These are phyloP conservation scores for Athene cunicularia DNA, from an alignment of 2,113 vertebrate species.

Conservation along the genomic window DNA sequence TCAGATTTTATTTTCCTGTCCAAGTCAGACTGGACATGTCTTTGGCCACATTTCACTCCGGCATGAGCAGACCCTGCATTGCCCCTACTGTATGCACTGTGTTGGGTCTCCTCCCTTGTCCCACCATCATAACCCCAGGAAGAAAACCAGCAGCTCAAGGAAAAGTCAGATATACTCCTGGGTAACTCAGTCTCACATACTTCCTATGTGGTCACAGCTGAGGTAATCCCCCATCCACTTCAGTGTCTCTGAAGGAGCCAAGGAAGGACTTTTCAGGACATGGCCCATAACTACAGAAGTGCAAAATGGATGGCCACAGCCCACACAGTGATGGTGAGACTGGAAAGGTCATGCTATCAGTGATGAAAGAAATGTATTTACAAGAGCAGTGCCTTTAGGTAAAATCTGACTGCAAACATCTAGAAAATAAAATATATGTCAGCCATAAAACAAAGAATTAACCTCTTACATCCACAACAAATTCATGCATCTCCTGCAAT, in stretches of 20 bases:
- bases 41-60: neutral
- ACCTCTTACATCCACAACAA: neutral
- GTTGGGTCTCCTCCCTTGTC: neutral
- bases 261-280: neutral
- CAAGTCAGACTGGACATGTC: neutral
- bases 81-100: rapidly evolving
- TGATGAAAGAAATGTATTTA: neutral
- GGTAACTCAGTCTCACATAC: neutral
- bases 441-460: neutral
- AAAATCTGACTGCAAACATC: neutral
- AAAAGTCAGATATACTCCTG: neutral
- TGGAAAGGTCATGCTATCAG: rapidly evolving
- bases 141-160: neutral
- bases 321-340: rapidly evolving
- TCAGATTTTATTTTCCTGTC: neutral
- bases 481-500: neutral
- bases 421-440: neutral
- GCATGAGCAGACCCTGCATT: neutral
- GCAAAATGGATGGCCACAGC: neutral
- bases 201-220: neutral
- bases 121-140: neutral
- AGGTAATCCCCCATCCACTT: neutral
- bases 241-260: neutral
- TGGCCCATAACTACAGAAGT: neutral
- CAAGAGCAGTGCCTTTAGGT: neutral